phyloP scores from a whole-genome alignment of 1,140 invertebrate species.

The Temnothorax curvispinosus region DNA sequence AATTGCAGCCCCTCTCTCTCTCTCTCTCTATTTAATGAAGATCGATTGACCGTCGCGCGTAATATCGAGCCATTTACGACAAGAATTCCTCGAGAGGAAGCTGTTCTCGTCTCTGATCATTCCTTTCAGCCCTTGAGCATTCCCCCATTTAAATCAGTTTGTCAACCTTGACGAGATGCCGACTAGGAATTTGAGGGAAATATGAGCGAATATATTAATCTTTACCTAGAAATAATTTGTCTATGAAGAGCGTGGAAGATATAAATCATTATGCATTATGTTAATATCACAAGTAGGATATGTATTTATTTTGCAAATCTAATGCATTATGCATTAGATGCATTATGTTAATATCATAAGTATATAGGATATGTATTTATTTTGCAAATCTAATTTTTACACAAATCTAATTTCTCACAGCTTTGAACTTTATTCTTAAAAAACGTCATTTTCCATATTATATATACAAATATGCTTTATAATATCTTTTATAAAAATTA shows the following conservation, averaged over 20 bases:
- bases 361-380: not conserved
- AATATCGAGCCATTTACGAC: slow-evolving; percentile 12
- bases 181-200: not conserved
- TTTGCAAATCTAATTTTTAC: not conserved
- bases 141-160: slow-evolving; percentile 19
- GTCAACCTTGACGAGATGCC: not conserved
- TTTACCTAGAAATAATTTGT: not conserved
- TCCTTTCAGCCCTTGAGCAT: slow-evolving; percentile 18
- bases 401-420: not conserved
- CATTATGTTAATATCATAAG: not conserved
- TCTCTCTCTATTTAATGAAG: slow-evolving; percentile 56
- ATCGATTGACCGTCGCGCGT: slow-evolving; percentile 52
- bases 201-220: not conserved
- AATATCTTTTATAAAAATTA: slow-evolving; percentile 13
- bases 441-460: not conserved
- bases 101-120: not conserved
- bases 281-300: not conserved
- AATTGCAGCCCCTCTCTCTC: slow-evolving; percentile 44
- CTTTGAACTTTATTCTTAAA: not conserved
- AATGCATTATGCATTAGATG: not conserved
- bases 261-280: not conserved
- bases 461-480: not conserved
- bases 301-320: not conserved
- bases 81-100: slow-evolving; percentile 36
- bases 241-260: not conserved